These are phyloP conservation scores for Solen grandis DNA, from an alignment of 1,140 invertebrate species.

Conservation along the genomic window DNA sequence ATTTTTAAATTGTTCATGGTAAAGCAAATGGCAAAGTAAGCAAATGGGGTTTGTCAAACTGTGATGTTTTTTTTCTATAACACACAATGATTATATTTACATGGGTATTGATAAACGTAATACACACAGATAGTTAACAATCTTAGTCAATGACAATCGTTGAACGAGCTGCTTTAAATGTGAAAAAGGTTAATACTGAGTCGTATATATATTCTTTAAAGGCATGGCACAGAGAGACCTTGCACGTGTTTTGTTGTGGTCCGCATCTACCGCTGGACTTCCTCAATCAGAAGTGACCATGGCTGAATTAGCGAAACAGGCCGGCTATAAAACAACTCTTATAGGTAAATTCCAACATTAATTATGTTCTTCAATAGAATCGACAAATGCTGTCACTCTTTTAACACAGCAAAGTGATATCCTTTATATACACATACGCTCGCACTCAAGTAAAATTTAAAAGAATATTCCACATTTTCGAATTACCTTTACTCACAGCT, in stretches of 20 bases:
- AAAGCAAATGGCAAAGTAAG: not conserved
- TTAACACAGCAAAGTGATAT: not conserved
- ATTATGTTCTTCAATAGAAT: not conserved
- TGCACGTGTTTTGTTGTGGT: conserved; percentile 6
- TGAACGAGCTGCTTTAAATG: no score
- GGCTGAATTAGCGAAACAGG: conserved; percentile 40
- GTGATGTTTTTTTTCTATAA: no score
- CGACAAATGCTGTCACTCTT: not conserved
- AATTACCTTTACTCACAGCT: not conserved
- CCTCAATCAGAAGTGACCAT: conserved; percentile 33
- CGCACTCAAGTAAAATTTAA: not conserved
- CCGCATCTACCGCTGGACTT: conserved; percentile 21
- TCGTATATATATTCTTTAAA: not conserved
- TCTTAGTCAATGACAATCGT: not conserved
- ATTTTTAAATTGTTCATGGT: not conserved
- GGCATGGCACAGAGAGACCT: conserved; percentile 6
- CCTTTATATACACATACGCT: not conserved
- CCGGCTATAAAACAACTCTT: conserved; percentile 29
- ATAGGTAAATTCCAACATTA: conserved; percentile 24
- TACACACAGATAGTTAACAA: no score
- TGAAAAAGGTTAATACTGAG: not conserved
- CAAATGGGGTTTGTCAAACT: no score
- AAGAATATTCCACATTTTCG: not conserved
- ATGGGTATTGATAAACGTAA: no score
- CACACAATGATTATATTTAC: no score